Evolutionary conservation across 2,888 invertebrate species (phyloP).

Genomic region (Stenotaenia linearis): DNA sequence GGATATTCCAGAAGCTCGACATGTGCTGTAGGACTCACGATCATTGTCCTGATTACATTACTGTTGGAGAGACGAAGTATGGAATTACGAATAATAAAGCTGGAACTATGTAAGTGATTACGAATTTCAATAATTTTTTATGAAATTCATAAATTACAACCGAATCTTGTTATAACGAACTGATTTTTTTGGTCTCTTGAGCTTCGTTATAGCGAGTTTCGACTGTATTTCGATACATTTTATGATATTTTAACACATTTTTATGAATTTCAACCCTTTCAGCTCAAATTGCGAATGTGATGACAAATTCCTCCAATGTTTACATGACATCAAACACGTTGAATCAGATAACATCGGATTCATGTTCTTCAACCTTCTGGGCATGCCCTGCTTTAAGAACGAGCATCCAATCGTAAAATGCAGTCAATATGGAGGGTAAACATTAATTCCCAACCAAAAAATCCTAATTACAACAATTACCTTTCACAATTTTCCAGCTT

Average conservation of each 20-base stretch:
- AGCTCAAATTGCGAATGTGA: not conserved
- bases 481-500: not conserved
- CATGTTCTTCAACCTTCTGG: not conserved
- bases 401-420: slow-evolving; percentile 1
- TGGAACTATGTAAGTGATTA: not conserved
- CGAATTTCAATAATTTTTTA: too few relatives aligned
- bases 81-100: not conserved
- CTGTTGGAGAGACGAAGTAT: not conserved
- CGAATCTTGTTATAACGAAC: too few relatives aligned
- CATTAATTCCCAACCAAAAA: too few relatives aligned
- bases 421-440: not conserved
- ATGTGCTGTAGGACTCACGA: not conserved
- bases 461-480: not conserved
- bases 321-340: not conserved
- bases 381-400: not conserved
- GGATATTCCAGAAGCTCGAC: not conserved
- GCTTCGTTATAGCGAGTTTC: too few relatives aligned
- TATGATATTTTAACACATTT: not conserved
- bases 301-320: not conserved
- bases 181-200: too few relatives aligned
- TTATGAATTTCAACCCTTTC: not conserved
- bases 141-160: too few relatives aligned
- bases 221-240: too few relatives aligned
- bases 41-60: not conserved
- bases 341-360: not conserved